Evolutionary conservation across 2,113 vertebrate genomes (phyloP).

Genomic region (Lophotis ruficrista): DNA sequence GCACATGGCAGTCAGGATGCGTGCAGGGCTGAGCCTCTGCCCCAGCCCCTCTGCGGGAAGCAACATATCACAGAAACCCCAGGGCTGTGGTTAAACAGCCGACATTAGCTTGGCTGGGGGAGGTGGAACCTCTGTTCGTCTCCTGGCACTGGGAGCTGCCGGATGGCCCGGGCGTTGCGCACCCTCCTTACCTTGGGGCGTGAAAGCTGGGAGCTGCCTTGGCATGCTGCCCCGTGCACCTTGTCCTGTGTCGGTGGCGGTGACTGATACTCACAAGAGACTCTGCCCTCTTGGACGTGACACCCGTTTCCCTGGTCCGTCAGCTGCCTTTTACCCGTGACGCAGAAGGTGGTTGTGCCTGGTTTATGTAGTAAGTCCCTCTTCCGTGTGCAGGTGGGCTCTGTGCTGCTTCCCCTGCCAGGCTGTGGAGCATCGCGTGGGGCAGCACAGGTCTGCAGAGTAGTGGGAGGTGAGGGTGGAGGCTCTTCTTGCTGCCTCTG

Average conservation of each 20-base stretch:
- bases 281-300: not conserved
- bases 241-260: fast-evolving
- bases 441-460: not conserved
- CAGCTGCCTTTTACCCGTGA: fast-evolving
- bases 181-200: not conserved
- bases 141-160: not conserved
- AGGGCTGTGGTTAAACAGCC: not conserved
- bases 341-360: not conserved
- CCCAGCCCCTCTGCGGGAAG: not conserved
- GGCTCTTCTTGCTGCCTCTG: not conserved
- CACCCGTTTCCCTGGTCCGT: not conserved
- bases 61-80: not conserved
- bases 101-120: fast-evolving
- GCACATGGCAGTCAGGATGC: fast-evolving
- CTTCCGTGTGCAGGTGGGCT: fast-evolving
- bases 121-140: not conserved
- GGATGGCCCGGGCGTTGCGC: fast-evolving
- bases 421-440: not conserved
- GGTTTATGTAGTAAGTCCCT: not conserved
- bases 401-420: not conserved
- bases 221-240: not conserved
- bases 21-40: not conserved
- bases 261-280: not conserved
- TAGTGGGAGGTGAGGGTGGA: fast-evolving
- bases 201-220: not conserved